A percentile compares a stretch with the other conserved stretches of the same genome.
Evolutionary conservation across 2,797 vertebrate genomes (phyloP).

Genomic region (Balearica regulorum): DNA sequence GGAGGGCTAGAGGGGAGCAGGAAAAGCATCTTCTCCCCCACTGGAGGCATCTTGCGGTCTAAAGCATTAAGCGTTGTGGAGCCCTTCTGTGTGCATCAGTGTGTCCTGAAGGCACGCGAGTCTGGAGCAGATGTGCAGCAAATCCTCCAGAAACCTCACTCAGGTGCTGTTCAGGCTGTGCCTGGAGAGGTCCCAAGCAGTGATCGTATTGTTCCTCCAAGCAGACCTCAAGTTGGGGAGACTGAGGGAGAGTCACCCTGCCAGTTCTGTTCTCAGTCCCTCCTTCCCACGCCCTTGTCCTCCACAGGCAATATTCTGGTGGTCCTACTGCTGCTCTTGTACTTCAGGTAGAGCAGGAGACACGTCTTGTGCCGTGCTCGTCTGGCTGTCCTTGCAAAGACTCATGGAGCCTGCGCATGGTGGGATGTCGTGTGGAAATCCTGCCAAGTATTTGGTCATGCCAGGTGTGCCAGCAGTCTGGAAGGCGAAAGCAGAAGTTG

Average conservation of each 20-base stretch:
- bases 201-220: not conserved
- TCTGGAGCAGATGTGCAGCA: not conserved
- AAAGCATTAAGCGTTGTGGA: too few species aligned
- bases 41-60: too few species aligned
- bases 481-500: not conserved
- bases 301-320: too few species aligned
- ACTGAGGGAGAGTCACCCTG: not conserved
- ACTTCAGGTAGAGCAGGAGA: not conserved
- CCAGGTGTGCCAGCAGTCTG: too few species aligned
- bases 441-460: not conserved
- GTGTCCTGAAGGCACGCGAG: too few species aligned
- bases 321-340: not conserved
- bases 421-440: not conserved
- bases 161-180: not conserved
- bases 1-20: too few species aligned
- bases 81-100: too few species aligned
- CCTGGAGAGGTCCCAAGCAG: not conserved
- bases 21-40: too few species aligned
- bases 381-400: not conserved
- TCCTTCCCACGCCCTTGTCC: not conserved
- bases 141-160: not conserved
- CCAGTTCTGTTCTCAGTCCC: not conserved
- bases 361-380: accelerated
- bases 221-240: too few species aligned
- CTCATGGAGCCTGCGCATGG: too few species aligned